phyloP scores from a whole-genome alignment of 2,888 invertebrate genomes.

The Alcis repandata region DNA sequence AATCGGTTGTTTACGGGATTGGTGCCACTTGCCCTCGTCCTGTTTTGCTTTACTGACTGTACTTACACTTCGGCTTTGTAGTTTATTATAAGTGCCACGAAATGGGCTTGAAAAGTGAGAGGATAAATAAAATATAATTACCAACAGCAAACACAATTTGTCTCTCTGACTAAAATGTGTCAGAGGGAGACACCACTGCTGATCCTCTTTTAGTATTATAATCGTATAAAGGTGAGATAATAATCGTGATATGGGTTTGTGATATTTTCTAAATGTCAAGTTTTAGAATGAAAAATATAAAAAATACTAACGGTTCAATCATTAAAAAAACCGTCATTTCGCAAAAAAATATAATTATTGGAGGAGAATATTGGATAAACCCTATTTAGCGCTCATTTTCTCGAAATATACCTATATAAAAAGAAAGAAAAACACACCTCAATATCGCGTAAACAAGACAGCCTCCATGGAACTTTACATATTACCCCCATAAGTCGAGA shows the following conservation, averaged over 20 bases:
- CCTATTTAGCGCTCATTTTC: neutral
- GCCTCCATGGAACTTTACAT: slow-evolving; percentile 36
- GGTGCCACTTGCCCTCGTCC: slow-evolving; percentile 12
- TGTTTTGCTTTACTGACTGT: neutral
- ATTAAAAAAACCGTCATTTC: too few species aligned
- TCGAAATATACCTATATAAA: neutral
- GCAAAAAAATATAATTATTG: too few species aligned
- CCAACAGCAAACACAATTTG: neutral
- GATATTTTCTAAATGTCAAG: too few species aligned
- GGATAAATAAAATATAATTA: neutral
- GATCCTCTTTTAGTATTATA: too few species aligned
- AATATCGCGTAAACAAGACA: slow-evolving; percentile 29
- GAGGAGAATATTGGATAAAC: too few species aligned
- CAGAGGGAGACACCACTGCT: neutral
- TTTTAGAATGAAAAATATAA: too few species aligned
- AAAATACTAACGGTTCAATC: too few species aligned
- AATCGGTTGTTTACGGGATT: slow-evolving; percentile 42
- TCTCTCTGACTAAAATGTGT: neutral
- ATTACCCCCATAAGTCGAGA: slow-evolving; percentile 42
- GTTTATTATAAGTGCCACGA: neutral
- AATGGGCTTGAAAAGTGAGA: neutral
- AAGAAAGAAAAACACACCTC: slow-evolving; percentile 16
- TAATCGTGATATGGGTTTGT: too few species aligned
- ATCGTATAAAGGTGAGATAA: too few species aligned
- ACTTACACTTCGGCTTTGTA: neutral